A percentile compares a stretch with the other conserved stretches of the same genome.
Conservation (phyloP, 2,797 vertebrate species). For the Dallia pectoralis region DNA sequence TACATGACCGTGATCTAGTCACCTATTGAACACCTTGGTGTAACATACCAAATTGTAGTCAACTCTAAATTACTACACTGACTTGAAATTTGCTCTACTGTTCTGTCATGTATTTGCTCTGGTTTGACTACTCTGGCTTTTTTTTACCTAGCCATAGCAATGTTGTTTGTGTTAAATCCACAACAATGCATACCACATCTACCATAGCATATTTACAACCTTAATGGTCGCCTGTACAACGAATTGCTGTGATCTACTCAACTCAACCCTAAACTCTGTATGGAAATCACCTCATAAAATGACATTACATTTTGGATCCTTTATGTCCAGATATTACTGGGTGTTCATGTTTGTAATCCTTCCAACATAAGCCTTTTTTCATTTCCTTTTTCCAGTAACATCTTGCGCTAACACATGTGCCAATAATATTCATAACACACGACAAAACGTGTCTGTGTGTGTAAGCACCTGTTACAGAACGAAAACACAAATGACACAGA, state of each 20-base stretch:
- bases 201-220: neutral
- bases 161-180: neutral
- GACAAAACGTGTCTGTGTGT: conserved; percentile 19
- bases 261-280: conserved; percentile 11
- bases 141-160: neutral
- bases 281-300: neutral
- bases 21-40: too few species aligned
- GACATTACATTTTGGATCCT: neutral
- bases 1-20: too few species aligned
- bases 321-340: neutral
- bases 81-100: too few species aligned
- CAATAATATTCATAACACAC: neutral
- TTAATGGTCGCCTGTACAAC: neutral
- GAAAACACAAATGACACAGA: conserved; percentile 10
- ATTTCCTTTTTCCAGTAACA: neutral
- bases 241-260: conserved; percentile 28
- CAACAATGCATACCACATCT: neutral
- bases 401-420: neutral
- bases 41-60: too few species aligned
- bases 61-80: too few species aligned
- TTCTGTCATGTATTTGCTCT: too few species aligned
- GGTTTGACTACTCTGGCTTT: too few species aligned
- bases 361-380: neutral
- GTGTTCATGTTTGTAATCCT: neutral
- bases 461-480: neutral